These are phyloP conservation scores for Cygnus atratus DNA, from an alignment of 2,113 vertebrate genomes.

Conservation along the genomic window DNA sequence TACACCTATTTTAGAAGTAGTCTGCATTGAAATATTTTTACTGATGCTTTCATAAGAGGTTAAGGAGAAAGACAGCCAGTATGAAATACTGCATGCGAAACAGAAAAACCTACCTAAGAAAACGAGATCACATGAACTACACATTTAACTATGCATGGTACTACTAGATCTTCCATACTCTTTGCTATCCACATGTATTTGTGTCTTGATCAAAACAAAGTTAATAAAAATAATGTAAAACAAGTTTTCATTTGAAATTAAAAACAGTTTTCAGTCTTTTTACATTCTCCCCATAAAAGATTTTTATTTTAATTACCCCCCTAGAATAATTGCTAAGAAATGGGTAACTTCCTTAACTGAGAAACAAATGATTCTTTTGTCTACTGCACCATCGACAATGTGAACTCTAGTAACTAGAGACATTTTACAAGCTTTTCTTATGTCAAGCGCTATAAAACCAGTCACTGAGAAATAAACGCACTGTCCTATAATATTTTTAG, in stretches of 20 bases:
- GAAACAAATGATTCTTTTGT: neutral
- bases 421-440: conserved; percentile 6
- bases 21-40: neutral
- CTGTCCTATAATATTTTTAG: neutral
- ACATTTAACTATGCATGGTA: neutral
- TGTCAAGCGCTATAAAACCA: conserved; percentile 56
- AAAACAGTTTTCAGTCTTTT: neutral
- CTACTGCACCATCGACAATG: neutral
- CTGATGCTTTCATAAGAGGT: neutral
- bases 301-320: neutral
- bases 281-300: neutral
- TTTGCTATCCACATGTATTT: neutral
- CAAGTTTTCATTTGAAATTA: neutral
- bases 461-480: conserved; percentile 39
- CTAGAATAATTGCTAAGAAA: neutral
- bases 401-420: conserved; percentile 2
- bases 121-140: neutral
- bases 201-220: neutral
- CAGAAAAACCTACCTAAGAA: neutral
- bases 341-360: neutral
- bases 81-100: neutral
- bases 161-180: neutral
- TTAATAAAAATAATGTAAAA: neutral
- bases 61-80: neutral
- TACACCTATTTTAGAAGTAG: neutral